Evolutionary conservation across 2,888 invertebrate genomes (phyloP).

Genomic region (Phortica okadai): DNA sequence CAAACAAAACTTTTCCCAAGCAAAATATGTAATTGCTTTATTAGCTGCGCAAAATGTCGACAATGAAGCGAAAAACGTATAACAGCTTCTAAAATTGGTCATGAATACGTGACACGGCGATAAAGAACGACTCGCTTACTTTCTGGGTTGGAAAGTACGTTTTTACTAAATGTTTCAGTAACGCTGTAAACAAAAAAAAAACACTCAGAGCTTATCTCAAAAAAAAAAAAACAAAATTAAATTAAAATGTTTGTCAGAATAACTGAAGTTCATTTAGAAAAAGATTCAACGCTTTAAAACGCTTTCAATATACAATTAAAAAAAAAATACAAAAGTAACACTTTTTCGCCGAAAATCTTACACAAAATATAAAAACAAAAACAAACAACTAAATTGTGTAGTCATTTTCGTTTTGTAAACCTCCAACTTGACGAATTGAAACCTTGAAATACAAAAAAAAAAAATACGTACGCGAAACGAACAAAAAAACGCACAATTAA

Average conservation of each 20-base stretch:
- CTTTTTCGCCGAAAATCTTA: too few species aligned
- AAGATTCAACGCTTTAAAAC: not conserved
- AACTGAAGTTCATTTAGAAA: not conserved
- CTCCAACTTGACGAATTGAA: not conserved
- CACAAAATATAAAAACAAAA: not conserved
- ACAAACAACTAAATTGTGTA: not conserved
- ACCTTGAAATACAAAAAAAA: constrained; percentile 7
- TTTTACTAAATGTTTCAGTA: not conserved
- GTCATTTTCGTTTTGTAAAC: not conserved
- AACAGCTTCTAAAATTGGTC: constrained; percentile 4
- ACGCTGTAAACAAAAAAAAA: not conserved
- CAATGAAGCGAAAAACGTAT: not conserved
- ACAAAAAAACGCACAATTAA: constrained; percentile 10
- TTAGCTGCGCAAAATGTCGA: constrained; percentile 5
- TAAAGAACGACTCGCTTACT: not conserved
- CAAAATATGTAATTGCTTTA: constrained; percentile 19
- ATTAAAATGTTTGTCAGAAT: not conserved
- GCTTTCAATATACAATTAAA: not conserved
- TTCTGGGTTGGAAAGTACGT: not conserved
- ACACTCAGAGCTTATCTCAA: not conserved
- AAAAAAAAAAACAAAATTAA: not conserved
- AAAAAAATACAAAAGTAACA: too few species aligned
- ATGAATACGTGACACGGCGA: constrained; percentile 17
- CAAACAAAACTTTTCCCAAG: constrained; percentile 14
- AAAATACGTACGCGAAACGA: not conserved